Base-by-base conservation (phyloP, 1,140 invertebrate genomes). In the Laupala kohalensis region DNA sequence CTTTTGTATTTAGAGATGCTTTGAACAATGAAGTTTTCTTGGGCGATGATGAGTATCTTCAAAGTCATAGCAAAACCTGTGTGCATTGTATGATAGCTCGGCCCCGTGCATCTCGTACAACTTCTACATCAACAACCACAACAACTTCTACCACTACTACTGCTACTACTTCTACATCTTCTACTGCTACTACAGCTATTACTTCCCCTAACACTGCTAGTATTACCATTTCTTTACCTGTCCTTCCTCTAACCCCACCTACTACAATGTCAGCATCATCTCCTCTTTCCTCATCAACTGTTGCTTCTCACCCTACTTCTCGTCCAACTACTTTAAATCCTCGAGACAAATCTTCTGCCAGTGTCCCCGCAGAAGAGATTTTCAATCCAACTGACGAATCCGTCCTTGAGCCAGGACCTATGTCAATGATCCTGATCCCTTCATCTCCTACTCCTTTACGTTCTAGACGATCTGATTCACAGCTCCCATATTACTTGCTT, bases 1-100 rank as follows among this genome's bases (percentile, higher is more conserved):
- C 27, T 15, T 26, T 23, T 64, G 6, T 27, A 24, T 13, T 70
- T 72, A 86, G 85, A 73, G 79, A 84, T 69, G 80, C 80, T 70
- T 82, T 88, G 64, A 81, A 84, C 23, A 77, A 82, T 0, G 86
- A 89, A 75, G 79, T 90, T 68, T 88, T 90, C 75, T 78, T 90
- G n/a, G 89, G 88, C 0, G 88, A 90, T 77, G 87, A 85, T 24
- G 76, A 84, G 73, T 78, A 79, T 29, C 78, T 80, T n/a, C 82
- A 80, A 69, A 81, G 80, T 62, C 76, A 79, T 19, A 81, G 77
- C 68, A 74, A 74, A 5, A 75, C 77, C 29, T 87, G 86, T 76
- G 76, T 82, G 67, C 77, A 80, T 71, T 87, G 86, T 72, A 77
- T 84, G 64, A 84, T 84, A 28, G 75, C 85, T 25, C 76, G 80